Percentiles rank a stretch among this genome's conserved stretches.
Evolutionary conservation across 1,140 invertebrate species (phyloP).

Genomic region (Sesamia nonagrioides): DNA sequence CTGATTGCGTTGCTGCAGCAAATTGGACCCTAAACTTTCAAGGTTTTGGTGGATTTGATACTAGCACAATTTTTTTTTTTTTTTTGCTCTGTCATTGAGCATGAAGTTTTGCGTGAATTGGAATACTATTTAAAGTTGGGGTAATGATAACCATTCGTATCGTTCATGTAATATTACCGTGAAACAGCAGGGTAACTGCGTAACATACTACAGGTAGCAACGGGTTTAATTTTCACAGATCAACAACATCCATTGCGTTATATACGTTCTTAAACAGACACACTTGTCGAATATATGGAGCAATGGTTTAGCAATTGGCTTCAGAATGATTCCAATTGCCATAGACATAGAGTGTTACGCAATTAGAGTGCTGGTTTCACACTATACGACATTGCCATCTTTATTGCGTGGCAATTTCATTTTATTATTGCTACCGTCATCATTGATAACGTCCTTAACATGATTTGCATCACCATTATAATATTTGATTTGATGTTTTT

Average conservation of each 20-base stretch:
- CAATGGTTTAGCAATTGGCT: too few relatives aligned
- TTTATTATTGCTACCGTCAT: not conserved
- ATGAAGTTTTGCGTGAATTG: slow-evolving; percentile 33
- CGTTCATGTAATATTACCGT: not conserved
- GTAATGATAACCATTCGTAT: slow-evolving; percentile 19
- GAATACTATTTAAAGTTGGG: slow-evolving; percentile 29
- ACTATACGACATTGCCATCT: not conserved
- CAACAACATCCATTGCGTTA: too few relatives aligned
- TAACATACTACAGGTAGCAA: too few relatives aligned
- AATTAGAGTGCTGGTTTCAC: too few relatives aligned
- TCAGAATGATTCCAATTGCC: too few relatives aligned
- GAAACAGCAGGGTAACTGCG: too few relatives aligned
- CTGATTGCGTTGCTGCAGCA: not conserved
- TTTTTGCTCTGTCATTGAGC: slow-evolving; percentile 6
- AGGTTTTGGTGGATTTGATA: not conserved
- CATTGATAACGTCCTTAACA: not conserved
- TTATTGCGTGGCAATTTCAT: not conserved
- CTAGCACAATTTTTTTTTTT: not conserved
- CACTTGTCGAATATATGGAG: too few relatives aligned
- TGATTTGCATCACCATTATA: not conserved
- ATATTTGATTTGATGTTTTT: not conserved
- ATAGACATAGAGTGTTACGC: too few relatives aligned
- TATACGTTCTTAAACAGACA: too few relatives aligned
- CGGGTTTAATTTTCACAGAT: too few relatives aligned
- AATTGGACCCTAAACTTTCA: slow-evolving; percentile 20